Conservation (phyloP, 37 sponge, comb jelly and placozoan genomes). For the Aplysina aerophoba region DNA sequence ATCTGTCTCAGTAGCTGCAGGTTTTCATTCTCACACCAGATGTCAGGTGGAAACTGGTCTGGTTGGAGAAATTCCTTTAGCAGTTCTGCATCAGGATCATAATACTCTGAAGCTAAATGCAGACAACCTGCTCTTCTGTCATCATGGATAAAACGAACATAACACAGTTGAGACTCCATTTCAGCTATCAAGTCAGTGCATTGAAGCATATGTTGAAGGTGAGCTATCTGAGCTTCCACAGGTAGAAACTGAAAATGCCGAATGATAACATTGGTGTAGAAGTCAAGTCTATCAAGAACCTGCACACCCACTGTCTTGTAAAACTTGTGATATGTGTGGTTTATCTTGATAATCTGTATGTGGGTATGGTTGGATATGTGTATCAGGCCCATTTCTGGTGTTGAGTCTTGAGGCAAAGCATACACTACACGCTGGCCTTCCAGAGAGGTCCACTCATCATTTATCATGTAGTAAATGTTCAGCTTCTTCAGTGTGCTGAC, state of each 20-base stretch:
- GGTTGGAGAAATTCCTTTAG: conserved; percentile 21
- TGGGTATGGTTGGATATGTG: background rate
- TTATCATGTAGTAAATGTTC: background rate
- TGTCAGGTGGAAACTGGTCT: conserved; percentile 2
- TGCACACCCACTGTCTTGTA: conserved; percentile 6
- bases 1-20: background rate
- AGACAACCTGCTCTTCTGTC: background rate
- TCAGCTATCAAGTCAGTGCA: background rate
- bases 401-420: background rate
- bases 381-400: background rate
- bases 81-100: conserved; percentile 36
- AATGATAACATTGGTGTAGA: conserved; percentile 1
- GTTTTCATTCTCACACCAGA: conserved; percentile 28
- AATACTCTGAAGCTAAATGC: conserved; percentile 34
- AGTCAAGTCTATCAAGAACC: background rate
- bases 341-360: background rate
- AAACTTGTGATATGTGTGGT: background rate
- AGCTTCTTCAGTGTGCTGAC: background rate
- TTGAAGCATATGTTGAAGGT: background rate
- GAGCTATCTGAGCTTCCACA: conserved; percentile 1
- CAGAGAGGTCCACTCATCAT: background rate
- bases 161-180: background rate
- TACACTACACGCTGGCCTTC: background rate
- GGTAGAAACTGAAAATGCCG: background rate
- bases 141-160: conserved; percentile 20